Percentiles rank a stretch among this genome's conserved stretches.
Conservation (phyloP, 2,797 vertebrate genomes). For the Poeciliopsis paucimaculata region DNA sequence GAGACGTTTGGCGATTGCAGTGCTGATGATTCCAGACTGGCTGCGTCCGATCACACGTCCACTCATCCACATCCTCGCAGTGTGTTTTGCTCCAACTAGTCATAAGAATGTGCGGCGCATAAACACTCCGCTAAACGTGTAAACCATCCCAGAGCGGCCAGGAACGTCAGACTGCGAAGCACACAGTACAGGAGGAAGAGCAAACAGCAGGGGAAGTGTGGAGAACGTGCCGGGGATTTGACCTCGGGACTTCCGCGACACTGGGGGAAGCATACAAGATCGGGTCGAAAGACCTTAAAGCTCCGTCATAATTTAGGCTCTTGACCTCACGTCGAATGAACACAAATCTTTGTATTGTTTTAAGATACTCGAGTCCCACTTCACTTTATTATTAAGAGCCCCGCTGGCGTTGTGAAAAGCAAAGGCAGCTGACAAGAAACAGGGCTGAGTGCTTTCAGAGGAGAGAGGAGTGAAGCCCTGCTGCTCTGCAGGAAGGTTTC, state of each 20-base stretch:
- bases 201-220: background rate
- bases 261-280: background rate
- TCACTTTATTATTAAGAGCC: conserved; percentile 42
- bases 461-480: background rate
- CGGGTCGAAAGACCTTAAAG: background rate
- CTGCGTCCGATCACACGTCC: background rate
- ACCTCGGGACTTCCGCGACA: background rate
- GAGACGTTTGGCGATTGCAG: background rate
- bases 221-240: background rate
- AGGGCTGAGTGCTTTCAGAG: conserved; percentile 12
- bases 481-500: background rate
- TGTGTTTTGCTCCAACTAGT: conserved; percentile 52
- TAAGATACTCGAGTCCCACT: conserved; percentile 50
- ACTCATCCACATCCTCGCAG: conserved; percentile 17
- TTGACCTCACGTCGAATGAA: conserved; percentile 26
- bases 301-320: conserved; percentile 1
- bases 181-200: conserved; percentile 18
- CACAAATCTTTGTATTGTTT: conserved; percentile 7
- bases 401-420: conserved; percentile 14
- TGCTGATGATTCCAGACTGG: background rate
- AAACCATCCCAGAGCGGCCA: conserved; percentile 49
- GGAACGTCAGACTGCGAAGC: conserved; percentile 8
- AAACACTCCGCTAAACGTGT: conserved; percentile 64
- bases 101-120: conserved; percentile 60
- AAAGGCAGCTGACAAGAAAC: conserved; percentile 15